Conservation (phyloP, 2,797 vertebrate genomes). For the Melopsittacus undulatus region DNA sequence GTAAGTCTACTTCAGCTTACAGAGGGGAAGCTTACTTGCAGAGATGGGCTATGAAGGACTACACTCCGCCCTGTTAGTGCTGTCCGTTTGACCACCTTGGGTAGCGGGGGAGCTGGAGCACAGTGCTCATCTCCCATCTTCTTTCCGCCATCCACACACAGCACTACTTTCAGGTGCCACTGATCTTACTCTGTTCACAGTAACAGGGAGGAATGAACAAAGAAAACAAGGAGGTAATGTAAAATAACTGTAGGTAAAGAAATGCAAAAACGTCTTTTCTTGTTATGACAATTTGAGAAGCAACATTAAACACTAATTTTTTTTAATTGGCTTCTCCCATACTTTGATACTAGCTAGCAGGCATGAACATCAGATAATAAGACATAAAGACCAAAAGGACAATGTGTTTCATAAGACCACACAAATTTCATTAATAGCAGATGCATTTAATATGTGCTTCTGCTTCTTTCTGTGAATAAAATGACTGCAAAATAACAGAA, state of each 20-base stretch:
- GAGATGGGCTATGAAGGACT: background rate
- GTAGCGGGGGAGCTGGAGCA: background rate
- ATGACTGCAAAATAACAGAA: background rate
- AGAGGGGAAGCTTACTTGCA: background rate
- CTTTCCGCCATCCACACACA: accelerated
- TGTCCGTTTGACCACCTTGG: accelerated
- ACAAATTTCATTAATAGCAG: background rate
- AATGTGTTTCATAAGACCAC: background rate
- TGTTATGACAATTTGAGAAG: background rate
- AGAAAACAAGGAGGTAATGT: background rate
- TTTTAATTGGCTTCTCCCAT: background rate
- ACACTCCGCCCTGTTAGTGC: accelerated
- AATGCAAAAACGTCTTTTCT: background rate
- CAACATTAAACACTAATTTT: background rate
- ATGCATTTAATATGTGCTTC: background rate
- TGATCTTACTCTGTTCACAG: accelerated
- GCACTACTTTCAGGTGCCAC: background rate
- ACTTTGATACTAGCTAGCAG: background rate
- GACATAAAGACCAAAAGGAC: background rate
- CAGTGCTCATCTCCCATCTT: accelerated
- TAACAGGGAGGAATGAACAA: accelerated
- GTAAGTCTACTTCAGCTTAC: background rate
- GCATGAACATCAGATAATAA: background rate
- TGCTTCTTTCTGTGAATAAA: background rate
- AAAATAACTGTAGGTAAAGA: background rate